Evolutionary conservation across 2,113 vertebrate species (phyloP).

Genomic region (Phrynosoma blainvillii): DNA sequence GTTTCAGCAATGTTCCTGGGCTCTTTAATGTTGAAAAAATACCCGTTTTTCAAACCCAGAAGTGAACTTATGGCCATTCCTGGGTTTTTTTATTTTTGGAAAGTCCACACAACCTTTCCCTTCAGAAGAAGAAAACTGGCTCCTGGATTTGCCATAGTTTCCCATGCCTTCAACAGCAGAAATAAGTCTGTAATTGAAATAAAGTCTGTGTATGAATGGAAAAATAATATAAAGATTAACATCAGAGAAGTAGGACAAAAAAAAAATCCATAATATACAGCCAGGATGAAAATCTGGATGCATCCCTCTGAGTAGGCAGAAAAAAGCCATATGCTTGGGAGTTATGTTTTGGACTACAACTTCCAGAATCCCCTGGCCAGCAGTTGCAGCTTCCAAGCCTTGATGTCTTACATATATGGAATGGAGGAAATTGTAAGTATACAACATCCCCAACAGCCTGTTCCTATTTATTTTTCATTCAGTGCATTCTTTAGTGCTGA

Average conservation of each 20-base stretch:
- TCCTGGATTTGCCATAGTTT: too few species aligned
- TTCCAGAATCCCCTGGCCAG: neutral
- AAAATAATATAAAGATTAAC: neutral
- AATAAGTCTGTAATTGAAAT: neutral
- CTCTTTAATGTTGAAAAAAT: too few species aligned
- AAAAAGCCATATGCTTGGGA: neutral
- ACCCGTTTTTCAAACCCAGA: too few species aligned
- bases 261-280: neutral
- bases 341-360: neutral
- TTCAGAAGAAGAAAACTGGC: too few species aligned
- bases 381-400: neutral
- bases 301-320: too few species aligned
- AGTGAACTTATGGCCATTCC: too few species aligned
- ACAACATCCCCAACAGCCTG: neutral
- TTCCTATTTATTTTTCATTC: neutral
- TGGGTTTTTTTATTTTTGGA: too few species aligned
- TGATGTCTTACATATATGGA: neutral
- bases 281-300: neutral
- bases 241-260: neutral
- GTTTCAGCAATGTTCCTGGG: too few species aligned
- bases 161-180: neutral
- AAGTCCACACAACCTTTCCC: too few species aligned
- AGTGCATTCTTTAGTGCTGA: too few species aligned
- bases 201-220: neutral
- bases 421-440: too few species aligned